Evolutionary conservation across 2,888 invertebrate species (phyloP).

Genomic region (Temnothorax rugatulus): DNA sequence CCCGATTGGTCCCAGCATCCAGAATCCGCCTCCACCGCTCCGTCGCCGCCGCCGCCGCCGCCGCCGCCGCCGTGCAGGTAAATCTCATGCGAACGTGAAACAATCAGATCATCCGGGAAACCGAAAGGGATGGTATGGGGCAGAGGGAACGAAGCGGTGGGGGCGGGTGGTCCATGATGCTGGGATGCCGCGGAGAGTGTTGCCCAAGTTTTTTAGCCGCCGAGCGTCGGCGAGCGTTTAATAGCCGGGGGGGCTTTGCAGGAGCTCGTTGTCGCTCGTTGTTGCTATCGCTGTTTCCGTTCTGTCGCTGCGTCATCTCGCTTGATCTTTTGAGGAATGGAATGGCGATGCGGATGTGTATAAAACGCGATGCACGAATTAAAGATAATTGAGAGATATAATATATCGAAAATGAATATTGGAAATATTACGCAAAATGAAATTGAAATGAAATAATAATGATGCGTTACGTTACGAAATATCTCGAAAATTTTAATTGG

Average conservation of each 20-base stretch:
- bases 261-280: not conserved
- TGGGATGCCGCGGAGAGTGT: constrained; percentile 22
- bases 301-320: constrained; percentile 11
- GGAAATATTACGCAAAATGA: not conserved
- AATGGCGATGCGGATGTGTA: not conserved
- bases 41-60: constrained; percentile 48
- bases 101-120: constrained; percentile 62
- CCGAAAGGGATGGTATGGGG: not conserved
- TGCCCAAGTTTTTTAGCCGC: constrained; percentile 32
- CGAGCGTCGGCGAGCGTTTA: constrained; percentile 26
- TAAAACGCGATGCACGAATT: not conserved
- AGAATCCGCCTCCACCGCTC: constrained; percentile 72
- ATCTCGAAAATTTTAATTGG: not conserved
- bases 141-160: too few relatives aligned
- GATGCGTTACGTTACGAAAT: not conserved
- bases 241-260: constrained; percentile 5
- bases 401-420: not conserved
- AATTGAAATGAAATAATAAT: not conserved
- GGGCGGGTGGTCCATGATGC: constrained; percentile 25
- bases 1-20: constrained; percentile 69
- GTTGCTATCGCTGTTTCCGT: constrained; percentile 5
- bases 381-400: constrained; percentile 17
- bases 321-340: constrained; percentile 32
- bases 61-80: constrained; percentile 42
- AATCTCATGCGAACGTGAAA: constrained; percentile 71